Evolutionary conservation across 2,797 vertebrate species (phyloP).

Genomic region (Gallinago stenura): DNA sequence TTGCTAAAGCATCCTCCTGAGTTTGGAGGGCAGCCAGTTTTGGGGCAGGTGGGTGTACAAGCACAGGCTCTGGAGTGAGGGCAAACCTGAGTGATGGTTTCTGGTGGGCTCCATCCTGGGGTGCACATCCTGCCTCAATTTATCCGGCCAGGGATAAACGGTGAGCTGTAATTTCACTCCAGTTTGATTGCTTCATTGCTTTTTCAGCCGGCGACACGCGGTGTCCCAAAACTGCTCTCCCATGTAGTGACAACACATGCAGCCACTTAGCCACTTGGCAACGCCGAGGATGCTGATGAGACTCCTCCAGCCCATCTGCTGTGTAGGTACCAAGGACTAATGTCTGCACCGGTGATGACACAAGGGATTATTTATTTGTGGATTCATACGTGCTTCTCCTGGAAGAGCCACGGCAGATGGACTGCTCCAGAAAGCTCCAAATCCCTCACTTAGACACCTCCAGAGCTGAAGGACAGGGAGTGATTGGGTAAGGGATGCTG

Average conservation of each 20-base stretch:
- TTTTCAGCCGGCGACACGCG: neutral
- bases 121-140: neutral
- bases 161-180: neutral
- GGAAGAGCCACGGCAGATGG: neutral
- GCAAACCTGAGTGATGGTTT: accelerated
- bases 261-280: neutral
- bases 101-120: neutral
- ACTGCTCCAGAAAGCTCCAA: neutral
- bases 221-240: neutral
- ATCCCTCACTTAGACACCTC: neutral
- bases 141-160: neutral
- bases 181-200: accelerated
- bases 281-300: neutral
- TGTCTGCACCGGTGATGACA: neutral
- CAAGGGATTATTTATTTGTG: neutral
- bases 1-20: neutral
- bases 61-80: neutral
- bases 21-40: neutral
- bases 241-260: neutral
- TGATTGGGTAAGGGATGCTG: neutral
- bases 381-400: neutral
- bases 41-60: neutral
- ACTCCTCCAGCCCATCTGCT: neutral
- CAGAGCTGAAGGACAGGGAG: neutral
- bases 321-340: accelerated